phyloP scores from a whole-genome alignment of 2,888 invertebrate species.

The Salticus scenicus region DNA sequence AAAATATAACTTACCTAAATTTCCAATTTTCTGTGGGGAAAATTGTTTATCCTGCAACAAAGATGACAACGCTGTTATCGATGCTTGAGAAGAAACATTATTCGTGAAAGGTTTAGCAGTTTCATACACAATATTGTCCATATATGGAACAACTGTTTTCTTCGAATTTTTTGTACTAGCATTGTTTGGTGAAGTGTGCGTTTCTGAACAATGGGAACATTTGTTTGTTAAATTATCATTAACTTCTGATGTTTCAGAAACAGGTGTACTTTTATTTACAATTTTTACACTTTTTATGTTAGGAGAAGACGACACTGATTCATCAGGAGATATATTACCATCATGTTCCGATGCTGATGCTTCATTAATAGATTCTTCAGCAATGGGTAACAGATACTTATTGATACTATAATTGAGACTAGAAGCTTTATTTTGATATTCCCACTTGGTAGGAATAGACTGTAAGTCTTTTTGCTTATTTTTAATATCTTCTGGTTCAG shows the following conservation, averaged over 20 bases:
- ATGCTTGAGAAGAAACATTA: conserved; percentile 26
- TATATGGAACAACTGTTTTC: conserved; percentile 16
- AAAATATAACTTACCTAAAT: not conserved
- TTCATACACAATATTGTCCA: not conserved
- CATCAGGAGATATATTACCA: conserved; percentile 27
- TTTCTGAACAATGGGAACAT: conserved; percentile 56
- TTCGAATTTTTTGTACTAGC: not conserved
- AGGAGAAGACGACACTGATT: not conserved
- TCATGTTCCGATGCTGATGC: conserved; percentile 41
- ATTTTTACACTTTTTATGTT: not conserved
- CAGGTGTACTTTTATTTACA: not conserved
- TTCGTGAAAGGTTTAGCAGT: not conserved
- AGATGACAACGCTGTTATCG: conserved; percentile 46
- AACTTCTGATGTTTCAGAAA: not conserved
- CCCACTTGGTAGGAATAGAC: conserved; percentile 64
- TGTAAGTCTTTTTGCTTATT: not conserved
- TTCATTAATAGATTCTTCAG: conserved; percentile 53
- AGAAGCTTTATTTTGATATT: conserved; percentile 42
- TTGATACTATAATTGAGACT: conserved; percentile 5
- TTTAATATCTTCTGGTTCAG: not conserved
- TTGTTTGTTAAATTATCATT: conserved; percentile 4
- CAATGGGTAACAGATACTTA: conserved; percentile 45
- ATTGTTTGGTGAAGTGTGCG: conserved; percentile 28
- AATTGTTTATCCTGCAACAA: conserved; percentile 26
- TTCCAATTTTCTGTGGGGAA: not conserved